Conservation (phyloP, 2,113 vertebrate genomes). For the Lagopus leucura region DNA sequence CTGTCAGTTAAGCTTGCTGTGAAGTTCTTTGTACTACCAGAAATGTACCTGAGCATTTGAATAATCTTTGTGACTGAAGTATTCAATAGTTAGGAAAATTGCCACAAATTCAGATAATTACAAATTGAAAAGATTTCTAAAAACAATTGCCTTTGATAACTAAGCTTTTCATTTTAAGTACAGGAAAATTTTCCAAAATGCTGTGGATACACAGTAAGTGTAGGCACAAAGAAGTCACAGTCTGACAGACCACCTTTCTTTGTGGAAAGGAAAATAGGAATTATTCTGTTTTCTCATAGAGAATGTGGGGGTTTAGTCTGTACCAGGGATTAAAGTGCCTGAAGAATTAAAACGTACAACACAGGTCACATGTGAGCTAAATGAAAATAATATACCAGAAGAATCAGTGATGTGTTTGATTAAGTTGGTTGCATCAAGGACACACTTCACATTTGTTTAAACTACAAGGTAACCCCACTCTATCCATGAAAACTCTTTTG, state of each 20-base stretch:
- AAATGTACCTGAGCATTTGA: not conserved
- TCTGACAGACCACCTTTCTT: not conserved
- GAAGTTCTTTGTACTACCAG: not conserved
- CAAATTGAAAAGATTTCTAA: not conserved
- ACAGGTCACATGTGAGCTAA: conserved; percentile 21
- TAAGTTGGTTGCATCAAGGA: conserved; percentile 53
- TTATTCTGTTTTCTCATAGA: not conserved
- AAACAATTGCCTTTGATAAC: not conserved
- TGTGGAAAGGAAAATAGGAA: not conserved
- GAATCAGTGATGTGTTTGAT: conserved; percentile 62
- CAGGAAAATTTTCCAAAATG: not conserved
- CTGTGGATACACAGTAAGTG: not conserved
- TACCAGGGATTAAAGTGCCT: conserved; percentile 24
- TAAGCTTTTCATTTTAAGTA: not conserved
- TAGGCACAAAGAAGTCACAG: not conserved
- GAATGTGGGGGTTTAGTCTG: not conserved
- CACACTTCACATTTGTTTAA: conserved; percentile 59
- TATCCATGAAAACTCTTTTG: not conserved
- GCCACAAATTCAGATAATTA: not conserved
- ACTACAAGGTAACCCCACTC: conserved; percentile 23
- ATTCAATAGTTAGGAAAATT: not conserved
- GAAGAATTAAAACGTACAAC: conserved; percentile 59
- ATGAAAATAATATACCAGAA: conserved; percentile 52
- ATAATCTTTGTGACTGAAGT: not conserved
- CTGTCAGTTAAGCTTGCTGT: not conserved